Evolutionary conservation across 2,113 vertebrate genomes (phyloP).

Genomic region (Melanotaenia duboulayi): DNA sequence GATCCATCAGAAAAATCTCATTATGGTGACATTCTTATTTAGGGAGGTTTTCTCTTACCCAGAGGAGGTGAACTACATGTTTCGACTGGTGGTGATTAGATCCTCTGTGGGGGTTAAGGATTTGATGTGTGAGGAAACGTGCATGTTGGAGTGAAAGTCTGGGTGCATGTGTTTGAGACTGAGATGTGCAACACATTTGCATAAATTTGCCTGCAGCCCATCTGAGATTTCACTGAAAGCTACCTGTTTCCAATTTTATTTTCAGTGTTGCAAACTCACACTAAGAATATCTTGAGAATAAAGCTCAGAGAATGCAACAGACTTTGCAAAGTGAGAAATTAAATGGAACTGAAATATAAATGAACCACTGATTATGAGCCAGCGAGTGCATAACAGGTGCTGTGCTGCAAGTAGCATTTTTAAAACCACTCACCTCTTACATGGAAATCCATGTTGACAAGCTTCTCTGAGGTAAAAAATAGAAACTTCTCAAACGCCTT

Average conservation of each 20-base stretch:
- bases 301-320: neutral
- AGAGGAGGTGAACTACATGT: conserved; percentile 67
- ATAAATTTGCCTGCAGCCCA: neutral
- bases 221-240: neutral
- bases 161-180: neutral
- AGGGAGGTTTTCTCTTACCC: conserved; percentile 64
- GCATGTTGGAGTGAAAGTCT: no score
- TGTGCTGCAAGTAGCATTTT: neutral
- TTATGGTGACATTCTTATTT: conserved; percentile 73
- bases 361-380: neutral
- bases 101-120: conserved; percentile 26
- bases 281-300: neutral
- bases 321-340: neutral
- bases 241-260: neutral
- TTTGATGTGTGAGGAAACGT: conserved; percentile 4
- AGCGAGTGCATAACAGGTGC: neutral
- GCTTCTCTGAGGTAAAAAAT: neutral
- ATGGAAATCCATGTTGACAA: conserved; percentile 15
- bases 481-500: conserved; percentile 30
- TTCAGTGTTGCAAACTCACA: neutral
- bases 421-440: neutral
- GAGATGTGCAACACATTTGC: neutral
- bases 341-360: neutral
- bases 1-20: conserved; percentile 75
- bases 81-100: conserved; percentile 52